These are phyloP conservation scores for Ormyrus labotus DNA, from an alignment of 2,888 invertebrate species.

Conservation along the genomic window DNA sequence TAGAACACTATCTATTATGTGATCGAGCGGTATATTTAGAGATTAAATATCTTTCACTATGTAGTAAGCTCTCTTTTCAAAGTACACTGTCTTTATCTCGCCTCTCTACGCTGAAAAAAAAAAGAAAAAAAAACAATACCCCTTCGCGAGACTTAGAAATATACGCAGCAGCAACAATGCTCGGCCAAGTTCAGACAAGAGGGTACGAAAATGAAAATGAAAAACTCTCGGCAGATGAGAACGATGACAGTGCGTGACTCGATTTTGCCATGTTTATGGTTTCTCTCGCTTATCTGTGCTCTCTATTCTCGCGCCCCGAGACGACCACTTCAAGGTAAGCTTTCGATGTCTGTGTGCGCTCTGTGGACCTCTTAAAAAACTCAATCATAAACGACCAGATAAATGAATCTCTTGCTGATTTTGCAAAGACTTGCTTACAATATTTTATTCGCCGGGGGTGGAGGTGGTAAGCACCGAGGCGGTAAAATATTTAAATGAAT, in stretches of 20 bases:
- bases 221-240: not conserved
- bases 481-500: too few species aligned
- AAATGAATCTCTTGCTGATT: too few species aligned
- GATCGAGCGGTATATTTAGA: slow-evolving; percentile 45
- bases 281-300: slow-evolving; percentile 21
- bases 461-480: too few species aligned
- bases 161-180: slow-evolving; percentile 9
- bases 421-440: too few species aligned
- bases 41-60: slow-evolving; percentile 42
- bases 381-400: too few species aligned
- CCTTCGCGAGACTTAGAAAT: slow-evolving; percentile 31
- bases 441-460: too few species aligned
- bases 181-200: slow-evolving; percentile 23
- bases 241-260: slow-evolving; percentile 48
- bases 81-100: slow-evolving; percentile 52
- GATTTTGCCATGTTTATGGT: slow-evolving; percentile 39
- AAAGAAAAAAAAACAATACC: slow-evolving; percentile 25
- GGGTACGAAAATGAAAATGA: slow-evolving; percentile 27
- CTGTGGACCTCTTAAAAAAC: not conserved
- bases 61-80: slow-evolving; percentile 40
- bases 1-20: slow-evolving; percentile 28
- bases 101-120: slow-evolving; percentile 31
- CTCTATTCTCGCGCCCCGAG: slow-evolving; percentile 13
- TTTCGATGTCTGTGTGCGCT: slow-evolving; percentile 31
- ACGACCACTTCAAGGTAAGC: slow-evolving; percentile 44